Percentiles rank a stretch among this genome's conserved stretches.
Evolutionary conservation across 1,140 invertebrate genomes (phyloP).

Genomic region (Lepidostoma basale): DNA sequence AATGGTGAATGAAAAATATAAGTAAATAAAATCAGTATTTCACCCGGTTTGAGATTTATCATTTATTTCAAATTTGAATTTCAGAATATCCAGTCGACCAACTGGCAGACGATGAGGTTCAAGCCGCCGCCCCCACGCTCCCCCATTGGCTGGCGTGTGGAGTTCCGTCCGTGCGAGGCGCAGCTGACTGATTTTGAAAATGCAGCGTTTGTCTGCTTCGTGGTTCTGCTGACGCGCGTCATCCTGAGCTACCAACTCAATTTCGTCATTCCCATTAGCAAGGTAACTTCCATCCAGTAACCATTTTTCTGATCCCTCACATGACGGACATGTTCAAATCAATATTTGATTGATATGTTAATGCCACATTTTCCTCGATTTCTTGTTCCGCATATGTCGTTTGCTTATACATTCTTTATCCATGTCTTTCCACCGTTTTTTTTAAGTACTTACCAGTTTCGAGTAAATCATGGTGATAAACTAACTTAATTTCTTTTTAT

Average conservation of each 20-base stretch:
- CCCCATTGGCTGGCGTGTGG: constrained; percentile 97
- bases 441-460: too few relatives aligned
- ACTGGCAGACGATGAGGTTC: constrained; percentile 99
- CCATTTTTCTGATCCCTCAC: too few relatives aligned
- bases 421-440: too few relatives aligned
- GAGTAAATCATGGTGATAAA: too few relatives aligned
- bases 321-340: too few relatives aligned
- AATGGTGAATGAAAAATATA: constrained; percentile 12
- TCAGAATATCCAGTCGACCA: constrained; percentile 99
- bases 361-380: too few relatives aligned
- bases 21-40: too few relatives aligned
- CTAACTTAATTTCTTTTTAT: too few relatives aligned
- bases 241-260: constrained; percentile 96
- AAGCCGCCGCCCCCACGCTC: constrained; percentile 96
- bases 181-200: constrained; percentile 99
- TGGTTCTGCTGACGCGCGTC: constrained; percentile 94
- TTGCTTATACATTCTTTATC: too few relatives aligned
- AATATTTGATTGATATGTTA: too few relatives aligned
- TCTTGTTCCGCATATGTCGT: too few relatives aligned
- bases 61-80: too few relatives aligned
- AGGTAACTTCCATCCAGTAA: constrained; percentile 68
- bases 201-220: constrained; percentile 98
- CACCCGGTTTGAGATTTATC: constrained; percentile 21
- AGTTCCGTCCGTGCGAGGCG: constrained; percentile 98
- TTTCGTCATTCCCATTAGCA: constrained; percentile 97